Evolutionary conservation across 2,113 vertebrate species (phyloP).

Genomic region (Cyrtonyx montezumae): DNA sequence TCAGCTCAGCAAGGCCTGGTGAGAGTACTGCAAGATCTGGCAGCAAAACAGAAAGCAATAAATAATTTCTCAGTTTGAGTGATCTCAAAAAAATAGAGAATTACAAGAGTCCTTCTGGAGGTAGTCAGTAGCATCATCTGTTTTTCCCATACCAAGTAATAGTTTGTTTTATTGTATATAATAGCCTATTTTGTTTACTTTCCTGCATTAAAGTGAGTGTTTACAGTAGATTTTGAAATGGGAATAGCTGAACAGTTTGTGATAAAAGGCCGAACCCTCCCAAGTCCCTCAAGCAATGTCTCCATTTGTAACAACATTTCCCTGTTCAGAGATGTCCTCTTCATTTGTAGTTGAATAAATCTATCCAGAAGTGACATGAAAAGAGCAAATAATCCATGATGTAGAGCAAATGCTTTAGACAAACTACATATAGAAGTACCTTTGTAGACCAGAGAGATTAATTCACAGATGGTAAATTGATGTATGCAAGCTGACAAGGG

Average conservation of each 20-base stretch:
- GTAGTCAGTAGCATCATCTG: background rate
- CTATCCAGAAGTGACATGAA: slow-evolving; percentile 18
- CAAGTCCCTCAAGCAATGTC: background rate
- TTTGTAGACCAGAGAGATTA: slow-evolving; percentile 13
- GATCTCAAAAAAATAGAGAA: background rate
- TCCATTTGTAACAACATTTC: background rate
- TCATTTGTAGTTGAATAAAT: slow-evolving; percentile 25
- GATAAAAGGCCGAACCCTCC: background rate
- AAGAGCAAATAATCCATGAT: slow-evolving; percentile 39
- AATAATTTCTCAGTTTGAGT: background rate
- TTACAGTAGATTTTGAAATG: background rate
- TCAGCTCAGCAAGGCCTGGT: background rate
- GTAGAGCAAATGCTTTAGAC: background rate
- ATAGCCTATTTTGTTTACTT: background rate
- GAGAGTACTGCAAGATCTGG: background rate
- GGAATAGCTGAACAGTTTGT: background rate
- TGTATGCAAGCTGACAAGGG: slow-evolving; percentile 36
- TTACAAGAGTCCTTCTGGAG: background rate
- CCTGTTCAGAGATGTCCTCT: background rate
- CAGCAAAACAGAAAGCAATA: background rate
- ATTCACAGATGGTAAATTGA: slow-evolving; percentile 43
- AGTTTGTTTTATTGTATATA: background rate
- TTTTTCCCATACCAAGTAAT: background rate
- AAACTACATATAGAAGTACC: background rate
- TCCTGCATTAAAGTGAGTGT: slow-evolving; percentile 2